Evolutionary conservation across 2,113 vertebrate genomes (phyloP).

Genomic region (Pyrgilauda ruficollis): DNA sequence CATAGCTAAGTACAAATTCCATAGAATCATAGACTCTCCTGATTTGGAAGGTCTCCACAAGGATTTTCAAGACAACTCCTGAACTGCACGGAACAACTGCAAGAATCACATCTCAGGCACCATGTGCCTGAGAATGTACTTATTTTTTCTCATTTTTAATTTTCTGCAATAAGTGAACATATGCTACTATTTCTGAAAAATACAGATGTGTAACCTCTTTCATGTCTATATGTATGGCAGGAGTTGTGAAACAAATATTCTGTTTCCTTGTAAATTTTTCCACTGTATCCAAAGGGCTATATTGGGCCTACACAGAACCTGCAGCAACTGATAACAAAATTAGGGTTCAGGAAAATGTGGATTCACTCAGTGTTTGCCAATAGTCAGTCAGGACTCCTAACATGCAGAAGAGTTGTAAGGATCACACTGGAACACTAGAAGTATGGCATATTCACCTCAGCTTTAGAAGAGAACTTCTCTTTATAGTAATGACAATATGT

Average conservation of each 20-base stretch:
- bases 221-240: accelerated
- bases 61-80: neutral
- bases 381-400: neutral
- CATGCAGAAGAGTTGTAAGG: neutral
- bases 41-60: neutral
- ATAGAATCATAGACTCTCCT: neutral
- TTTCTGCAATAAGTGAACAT: neutral
- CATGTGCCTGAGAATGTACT: accelerated
- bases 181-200: neutral
- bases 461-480: neutral
- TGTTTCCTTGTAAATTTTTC: neutral
- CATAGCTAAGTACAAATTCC: neutral
- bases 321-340: neutral
- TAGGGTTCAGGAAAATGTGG: neutral
- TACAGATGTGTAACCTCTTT: neutral
- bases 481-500: neutral
- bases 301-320: neutral
- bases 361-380: neutral
- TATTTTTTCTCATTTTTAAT: neutral
- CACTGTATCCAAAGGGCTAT: neutral
- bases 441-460: neutral
- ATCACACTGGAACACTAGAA: neutral
- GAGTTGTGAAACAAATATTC: neutral
- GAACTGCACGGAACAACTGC: accelerated
- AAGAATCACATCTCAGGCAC: neutral